phyloP scores from a whole-genome alignment of 2,888 invertebrate genomes.

The Drosophila histrio region DNA sequence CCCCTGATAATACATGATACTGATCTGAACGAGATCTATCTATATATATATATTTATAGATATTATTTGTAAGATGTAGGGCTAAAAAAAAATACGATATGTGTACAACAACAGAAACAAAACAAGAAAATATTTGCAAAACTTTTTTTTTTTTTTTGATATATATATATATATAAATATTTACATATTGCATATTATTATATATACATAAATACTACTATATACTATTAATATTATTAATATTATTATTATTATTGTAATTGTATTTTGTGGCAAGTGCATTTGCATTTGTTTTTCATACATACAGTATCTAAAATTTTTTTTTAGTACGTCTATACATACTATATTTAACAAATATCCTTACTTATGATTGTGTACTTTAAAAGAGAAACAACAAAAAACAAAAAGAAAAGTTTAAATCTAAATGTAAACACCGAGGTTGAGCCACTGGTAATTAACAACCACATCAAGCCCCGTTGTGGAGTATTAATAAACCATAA shows the following conservation, averaged over 20 bases:
- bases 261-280: slow-evolving; percentile 47
- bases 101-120: slow-evolving; percentile 9
- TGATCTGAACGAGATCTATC: slow-evolving; percentile 14
- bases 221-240: slow-evolving; percentile 29
- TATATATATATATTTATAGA: slow-evolving; percentile 10
- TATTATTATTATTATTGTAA: slow-evolving; percentile 33
- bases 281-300: slow-evolving; percentile 55
- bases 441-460: slow-evolving; percentile 58
- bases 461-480: slow-evolving; percentile 41
- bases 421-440: slow-evolving; percentile 62
- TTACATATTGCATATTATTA: slow-evolving; percentile 25
- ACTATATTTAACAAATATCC: slow-evolving; percentile 28
- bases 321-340: slow-evolving; percentile 36
- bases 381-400: slow-evolving; percentile 13
- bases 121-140: slow-evolving; percentile 4
- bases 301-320: slow-evolving; percentile 43
- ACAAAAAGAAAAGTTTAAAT: slow-evolving; percentile 8
- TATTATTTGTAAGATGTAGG: slow-evolving; percentile 21
- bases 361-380: slow-evolving; percentile 46
- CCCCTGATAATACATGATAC: slow-evolving; percentile 1
- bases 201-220: slow-evolving; percentile 38
- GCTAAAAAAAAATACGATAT: slow-evolving; percentile 16
- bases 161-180: slow-evolving; percentile 39
- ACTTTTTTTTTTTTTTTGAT: slow-evolving; percentile 33
- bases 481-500: slow-evolving; percentile 53